Base-by-base conservation (phyloP, 2,797 vertebrate genomes). In the Gymnothorax javanicus region DNA sequence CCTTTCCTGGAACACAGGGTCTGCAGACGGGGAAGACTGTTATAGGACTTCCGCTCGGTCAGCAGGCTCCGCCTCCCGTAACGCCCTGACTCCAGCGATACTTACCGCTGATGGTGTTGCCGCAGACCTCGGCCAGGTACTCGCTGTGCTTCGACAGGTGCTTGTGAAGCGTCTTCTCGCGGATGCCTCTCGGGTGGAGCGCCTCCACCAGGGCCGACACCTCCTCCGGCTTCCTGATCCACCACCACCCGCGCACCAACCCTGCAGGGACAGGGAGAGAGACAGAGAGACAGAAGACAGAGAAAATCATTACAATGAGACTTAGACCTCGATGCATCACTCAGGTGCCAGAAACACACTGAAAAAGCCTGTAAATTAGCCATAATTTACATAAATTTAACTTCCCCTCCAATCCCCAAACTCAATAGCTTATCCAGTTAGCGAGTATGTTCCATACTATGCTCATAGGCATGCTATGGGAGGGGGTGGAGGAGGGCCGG, bases 91-190 rank as follows among this genome's bases (percentile, higher is more conserved):
- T 9, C 20, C 11, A n/a, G 57, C 12, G 27, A 8, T 43, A 64
- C 95, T 96, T 91, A 99, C 98, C 98, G 0, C 89, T 89, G 82
- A 95, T 88, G 23, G 93, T 23, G 23, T 96, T 95, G 7, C 94
- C 94, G 93, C 97, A 99, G 90, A 98, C 94, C 91, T 99, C 97
- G 1, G 95, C 93, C 87, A 99, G 94, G 91, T 95, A 97, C 91
- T 98, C 97, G 96, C 96, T 96, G 95, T 99, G 98, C 94, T 99
- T 99, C 92, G 94, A 95, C 88, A 99, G 94, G 93, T 99, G 97
- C 90, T 99, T 99, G 91, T 98, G 97, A 88, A 99, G 96, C 0
- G 96, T 96, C 84, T 96, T 98, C 94, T 99, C 98, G 75, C 98
- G 94, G 91, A 99, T 93, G 60, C 98, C 98, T 13, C 98, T 95